Conservation (phyloP, 2,113 vertebrate genomes). For the Andinoacara biseriatus region DNA sequence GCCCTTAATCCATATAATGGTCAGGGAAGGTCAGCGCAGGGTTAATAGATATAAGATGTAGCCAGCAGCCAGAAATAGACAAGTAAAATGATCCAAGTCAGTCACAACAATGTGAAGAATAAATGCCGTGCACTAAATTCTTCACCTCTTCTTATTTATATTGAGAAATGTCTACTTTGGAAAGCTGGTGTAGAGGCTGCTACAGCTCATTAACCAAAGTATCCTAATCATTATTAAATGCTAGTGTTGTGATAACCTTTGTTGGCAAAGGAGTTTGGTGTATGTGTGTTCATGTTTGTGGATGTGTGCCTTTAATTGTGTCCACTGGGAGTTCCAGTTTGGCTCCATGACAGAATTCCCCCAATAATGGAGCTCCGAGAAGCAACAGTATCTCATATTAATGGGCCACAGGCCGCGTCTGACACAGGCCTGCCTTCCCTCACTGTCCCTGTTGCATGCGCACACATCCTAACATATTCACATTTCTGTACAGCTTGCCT, state of each 20-base stretch:
- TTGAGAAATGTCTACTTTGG: not conserved
- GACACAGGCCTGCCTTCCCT: not conserved
- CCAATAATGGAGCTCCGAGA: conserved; percentile 34
- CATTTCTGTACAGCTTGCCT: not conserved
- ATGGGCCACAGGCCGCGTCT: not conserved
- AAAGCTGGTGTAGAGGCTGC: not conserved
- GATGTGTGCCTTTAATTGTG: conserved; percentile 57
- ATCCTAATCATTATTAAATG: conserved; percentile 38
- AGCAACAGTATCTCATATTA: not conserved
- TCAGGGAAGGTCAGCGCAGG: conserved; percentile 33
- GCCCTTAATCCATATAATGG: conserved; percentile 42
- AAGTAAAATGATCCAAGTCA: not conserved
- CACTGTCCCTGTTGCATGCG: not conserved
- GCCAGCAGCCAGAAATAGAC: conserved; percentile 8
- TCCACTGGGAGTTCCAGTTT: conserved; percentile 46
- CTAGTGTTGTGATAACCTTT: conserved; percentile 50
- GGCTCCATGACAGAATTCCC: conserved; percentile 23
- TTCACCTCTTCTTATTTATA: not conserved
- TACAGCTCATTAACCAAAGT: conserved; percentile 45
- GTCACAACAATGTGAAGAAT: not conserved
- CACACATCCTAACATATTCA: not conserved
- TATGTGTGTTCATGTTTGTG: not conserved
- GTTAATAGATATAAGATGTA: conserved; percentile 50
- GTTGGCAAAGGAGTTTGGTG: not conserved
- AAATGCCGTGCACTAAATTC: not conserved